A percentile compares a stretch with the other conserved stretches of the same genome.
Conservation (phyloP, 2,888 invertebrate genomes). For the Poecilus cupreus region DNA sequence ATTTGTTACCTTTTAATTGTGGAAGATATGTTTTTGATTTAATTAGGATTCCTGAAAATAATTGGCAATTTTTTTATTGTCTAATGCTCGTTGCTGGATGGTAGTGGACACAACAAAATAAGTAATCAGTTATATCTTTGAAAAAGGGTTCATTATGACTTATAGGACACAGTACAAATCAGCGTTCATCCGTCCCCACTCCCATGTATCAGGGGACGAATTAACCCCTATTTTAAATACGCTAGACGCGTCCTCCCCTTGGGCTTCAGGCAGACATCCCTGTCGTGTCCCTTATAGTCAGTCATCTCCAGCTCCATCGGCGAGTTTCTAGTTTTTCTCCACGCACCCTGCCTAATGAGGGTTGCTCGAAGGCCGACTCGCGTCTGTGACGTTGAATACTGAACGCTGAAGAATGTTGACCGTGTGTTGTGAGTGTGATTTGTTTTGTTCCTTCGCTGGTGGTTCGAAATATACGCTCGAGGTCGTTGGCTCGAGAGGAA, state of each 20-base stretch:
- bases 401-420: background rate
- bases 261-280: background rate
- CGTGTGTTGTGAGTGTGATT: background rate
- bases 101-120: too few species aligned
- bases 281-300: background rate
- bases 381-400: background rate
- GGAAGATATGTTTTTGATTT: too few species aligned
- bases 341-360: background rate
- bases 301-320: background rate
- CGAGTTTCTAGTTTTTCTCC: background rate
- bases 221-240: constrained; percentile 3
- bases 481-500: background rate
- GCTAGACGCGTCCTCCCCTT: too few species aligned
- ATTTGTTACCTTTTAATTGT: too few species aligned
- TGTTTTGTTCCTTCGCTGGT: background rate
- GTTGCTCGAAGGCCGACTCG: too few species aligned
- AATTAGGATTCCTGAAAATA: too few species aligned
- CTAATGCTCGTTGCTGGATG: too few species aligned
- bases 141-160: too few species aligned
- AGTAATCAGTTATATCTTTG: too few species aligned
- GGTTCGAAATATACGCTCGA: background rate
- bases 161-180: too few species aligned
- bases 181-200: background rate
- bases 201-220: background rate
- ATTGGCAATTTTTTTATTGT: too few species aligned